Conservation (phyloP, 2,797 vertebrate species). For the Malacoctenus gilli region DNA sequence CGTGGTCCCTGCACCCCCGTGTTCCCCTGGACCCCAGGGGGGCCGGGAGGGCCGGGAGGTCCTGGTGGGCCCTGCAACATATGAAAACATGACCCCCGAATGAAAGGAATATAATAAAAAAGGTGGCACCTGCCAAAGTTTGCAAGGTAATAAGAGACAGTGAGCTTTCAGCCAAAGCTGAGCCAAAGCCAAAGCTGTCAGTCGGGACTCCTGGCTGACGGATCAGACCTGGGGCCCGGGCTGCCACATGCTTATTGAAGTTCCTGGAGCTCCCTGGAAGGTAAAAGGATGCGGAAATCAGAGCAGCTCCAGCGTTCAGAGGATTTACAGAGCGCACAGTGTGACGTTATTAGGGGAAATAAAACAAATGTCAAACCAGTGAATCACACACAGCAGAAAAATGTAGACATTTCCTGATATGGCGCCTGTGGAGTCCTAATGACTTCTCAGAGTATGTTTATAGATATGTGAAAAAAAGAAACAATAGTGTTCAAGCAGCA, state of each 20-base stretch:
- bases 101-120: conserved; percentile 9
- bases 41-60: conserved; percentile 87
- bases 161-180: too few relatives aligned
- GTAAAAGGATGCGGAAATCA: conserved; percentile 63
- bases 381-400: conserved; percentile 17
- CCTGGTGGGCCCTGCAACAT: conserved; percentile 87
- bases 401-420: conserved; percentile 4
- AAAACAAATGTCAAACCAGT: conserved; percentile 45
- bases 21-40: conserved; percentile 87
- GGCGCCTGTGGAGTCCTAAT: conserved; percentile 16
- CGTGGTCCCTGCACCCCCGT: conserved; percentile 86
- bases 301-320: conserved; percentile 28
- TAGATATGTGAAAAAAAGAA: neutral
- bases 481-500: too few relatives aligned
- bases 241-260: conserved; percentile 83
- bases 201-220: conserved; percentile 31
- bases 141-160: conserved; percentile 24
- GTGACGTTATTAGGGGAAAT: conserved; percentile 13
- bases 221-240: conserved; percentile 91
- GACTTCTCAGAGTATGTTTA: neutral
- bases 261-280: conserved; percentile 91
- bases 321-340: conserved; percentile 19
- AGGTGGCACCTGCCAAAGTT: conserved; percentile 28
- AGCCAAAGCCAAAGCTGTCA: conserved; percentile 54
- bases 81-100: conserved; percentile 30